phyloP scores from a whole-genome alignment of 2,888 invertebrate species.

The Hypsopygia costalis region DNA sequence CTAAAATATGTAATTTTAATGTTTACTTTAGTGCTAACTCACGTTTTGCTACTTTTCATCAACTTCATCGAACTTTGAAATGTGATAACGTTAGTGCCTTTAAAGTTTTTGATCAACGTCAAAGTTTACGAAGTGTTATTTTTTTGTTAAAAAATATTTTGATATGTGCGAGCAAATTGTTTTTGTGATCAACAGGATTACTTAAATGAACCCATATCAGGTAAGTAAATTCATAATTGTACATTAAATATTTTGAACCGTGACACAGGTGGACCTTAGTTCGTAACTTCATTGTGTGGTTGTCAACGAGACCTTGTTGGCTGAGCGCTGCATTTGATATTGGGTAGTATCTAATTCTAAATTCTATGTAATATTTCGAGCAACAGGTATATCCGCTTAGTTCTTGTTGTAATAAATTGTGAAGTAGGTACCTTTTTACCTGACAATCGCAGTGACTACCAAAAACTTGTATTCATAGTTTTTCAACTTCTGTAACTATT shows the following conservation, averaged over 20 bases:
- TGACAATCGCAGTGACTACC: too few species aligned
- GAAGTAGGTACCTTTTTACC: too few species aligned
- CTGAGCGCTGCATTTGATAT: neutral
- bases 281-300: constrained; percentile 8
- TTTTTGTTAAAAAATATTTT: constrained; percentile 26
- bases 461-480: too few species aligned
- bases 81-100: constrained; percentile 44
- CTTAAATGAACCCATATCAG: constrained; percentile 1
- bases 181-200: constrained; percentile 15
- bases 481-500: too few species aligned
- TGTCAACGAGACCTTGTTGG: neutral
- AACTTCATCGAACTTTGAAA: constrained; percentile 16
- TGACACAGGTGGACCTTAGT: neutral
- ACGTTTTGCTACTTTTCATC: neutral
- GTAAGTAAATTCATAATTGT: neutral
- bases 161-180: constrained; percentile 5
- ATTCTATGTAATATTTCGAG: too few species aligned
- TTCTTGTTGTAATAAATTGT: too few species aligned
- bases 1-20: constrained; percentile 4
- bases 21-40: neutral
- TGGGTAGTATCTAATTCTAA: too few species aligned
- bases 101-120: constrained; percentile 56
- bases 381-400: too few species aligned
- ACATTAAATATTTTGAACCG: too few species aligned
- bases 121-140: constrained; percentile 39